A percentile compares a stretch with the other conserved stretches of the same genome.
Conservation (phyloP, 2,797 vertebrate species). For the Sebastes iracundus region DNA sequence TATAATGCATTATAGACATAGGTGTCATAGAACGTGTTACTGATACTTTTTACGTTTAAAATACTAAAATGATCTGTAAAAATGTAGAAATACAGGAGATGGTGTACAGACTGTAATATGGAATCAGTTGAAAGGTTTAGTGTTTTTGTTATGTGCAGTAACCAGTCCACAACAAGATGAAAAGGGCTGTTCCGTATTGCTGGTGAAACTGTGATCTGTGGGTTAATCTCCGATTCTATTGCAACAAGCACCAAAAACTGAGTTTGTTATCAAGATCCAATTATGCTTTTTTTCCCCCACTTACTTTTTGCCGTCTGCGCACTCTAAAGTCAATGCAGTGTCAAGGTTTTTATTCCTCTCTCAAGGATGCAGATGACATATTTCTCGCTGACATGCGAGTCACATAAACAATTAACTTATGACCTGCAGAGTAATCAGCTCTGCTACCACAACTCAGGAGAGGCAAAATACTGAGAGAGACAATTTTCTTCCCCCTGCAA, state of each 20-base stretch:
- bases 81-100: not conserved
- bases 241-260: not conserved
- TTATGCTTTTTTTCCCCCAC: slow-evolving; percentile 9
- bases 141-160: too few species aligned
- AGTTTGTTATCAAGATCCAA: slow-evolving; percentile 22
- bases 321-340: slow-evolving; percentile 12
- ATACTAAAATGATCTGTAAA: not conserved
- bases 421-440: slow-evolving; percentile 63
- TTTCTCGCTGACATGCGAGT: slow-evolving; percentile 50
- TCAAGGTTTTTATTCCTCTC: slow-evolving; percentile 36
- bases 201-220: slow-evolving; percentile 3
- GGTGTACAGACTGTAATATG: not conserved
- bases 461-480: slow-evolving; percentile 30
- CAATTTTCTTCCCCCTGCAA: slow-evolving; percentile 30
- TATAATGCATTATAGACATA: too few species aligned
- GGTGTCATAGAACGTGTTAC: too few species aligned
- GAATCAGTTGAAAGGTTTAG: not conserved
- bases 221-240: slow-evolving; percentile 9
- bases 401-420: slow-evolving; percentile 72
- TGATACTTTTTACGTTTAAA: not conserved
- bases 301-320: not conserved
- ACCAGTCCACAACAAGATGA: not conserved
- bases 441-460: slow-evolving; percentile 19
- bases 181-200: not conserved
- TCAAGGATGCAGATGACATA: slow-evolving; percentile 43